Percentiles rank a stretch among this genome's conserved stretches.
phyloP scores from a whole-genome alignment of 2,888 invertebrate genomes.

The Flabesymbios commensalis region DNA sequence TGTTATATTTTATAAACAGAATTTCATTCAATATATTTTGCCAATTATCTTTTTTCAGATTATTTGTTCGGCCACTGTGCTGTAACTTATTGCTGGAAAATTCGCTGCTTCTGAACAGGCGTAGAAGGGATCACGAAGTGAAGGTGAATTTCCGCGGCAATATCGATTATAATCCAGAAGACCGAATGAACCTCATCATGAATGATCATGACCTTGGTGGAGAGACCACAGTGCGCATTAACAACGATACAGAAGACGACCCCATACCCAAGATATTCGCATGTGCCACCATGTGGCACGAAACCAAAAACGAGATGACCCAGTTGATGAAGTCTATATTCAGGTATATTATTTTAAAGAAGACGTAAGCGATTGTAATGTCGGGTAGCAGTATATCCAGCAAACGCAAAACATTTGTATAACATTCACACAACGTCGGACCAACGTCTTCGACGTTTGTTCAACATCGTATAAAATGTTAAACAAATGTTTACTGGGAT shows the following conservation, averaged over 20 bases:
- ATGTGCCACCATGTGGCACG: constrained; percentile 61
- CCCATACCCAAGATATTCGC: constrained; percentile 53
- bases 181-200: background rate
- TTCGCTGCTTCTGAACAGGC: constrained; percentile 87
- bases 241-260: background rate
- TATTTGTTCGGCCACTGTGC: constrained; percentile 93
- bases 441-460: too few species aligned
- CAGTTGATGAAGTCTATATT: constrained; percentile 58
- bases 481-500: too few species aligned
- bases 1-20: too few species aligned
- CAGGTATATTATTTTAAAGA: too few species aligned
- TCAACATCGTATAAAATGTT: too few species aligned
- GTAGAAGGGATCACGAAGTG: constrained; percentile 79
- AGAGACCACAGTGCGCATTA: background rate
- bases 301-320: constrained; percentile 56
- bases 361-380: too few species aligned
- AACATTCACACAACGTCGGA: too few species aligned
- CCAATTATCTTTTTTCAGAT: too few species aligned
- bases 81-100: constrained; percentile 90
- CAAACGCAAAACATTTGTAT: too few species aligned
- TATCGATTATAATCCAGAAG: background rate
- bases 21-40: too few species aligned
- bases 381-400: too few species aligned
- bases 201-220: background rate
- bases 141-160: background rate